Percentiles rank a stretch among this genome's conserved stretches.
Conservation (phyloP, 2,888 invertebrate species). For the Globia sparganii region DNA sequence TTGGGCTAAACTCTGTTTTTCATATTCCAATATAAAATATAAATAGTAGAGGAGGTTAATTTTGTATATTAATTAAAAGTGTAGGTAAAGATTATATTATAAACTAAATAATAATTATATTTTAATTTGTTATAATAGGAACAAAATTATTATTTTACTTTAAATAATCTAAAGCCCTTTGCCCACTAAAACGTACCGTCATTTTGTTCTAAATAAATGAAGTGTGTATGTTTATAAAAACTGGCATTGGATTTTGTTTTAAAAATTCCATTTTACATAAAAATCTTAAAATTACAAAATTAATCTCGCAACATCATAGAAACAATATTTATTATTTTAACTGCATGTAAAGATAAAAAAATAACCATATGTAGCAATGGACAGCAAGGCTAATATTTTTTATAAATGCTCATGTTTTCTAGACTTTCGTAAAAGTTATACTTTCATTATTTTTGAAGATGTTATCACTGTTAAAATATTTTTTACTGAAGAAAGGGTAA, state of each 20-base stretch:
- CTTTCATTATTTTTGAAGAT: background rate
- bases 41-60: conserved; percentile 15
- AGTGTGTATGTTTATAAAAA: background rate
- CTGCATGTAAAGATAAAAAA: background rate
- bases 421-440: background rate
- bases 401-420: conserved; percentile 11
- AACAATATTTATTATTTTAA: background rate
- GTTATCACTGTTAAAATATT: conserved; percentile 7
- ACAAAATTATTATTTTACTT: conserved; percentile 59
- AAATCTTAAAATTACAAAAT: background rate
- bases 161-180: conserved; percentile 26
- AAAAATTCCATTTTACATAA: background rate
- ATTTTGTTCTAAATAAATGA: conserved; percentile 19
- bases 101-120: conserved; percentile 30
- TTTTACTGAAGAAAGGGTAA: conserved; percentile 3
- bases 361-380: conserved; percentile 11
- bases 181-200: conserved; percentile 7
- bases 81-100: conserved; percentile 10
- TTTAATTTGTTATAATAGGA: conserved; percentile 61
- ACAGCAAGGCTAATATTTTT: conserved; percentile 8
- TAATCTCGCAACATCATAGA: conserved; percentile 10
- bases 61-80: conserved; percentile 17
- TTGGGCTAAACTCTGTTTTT: background rate
- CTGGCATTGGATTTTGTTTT: conserved; percentile 14
- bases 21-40: conserved; percentile 2